A percentile compares a stretch with the other conserved stretches of the same genome.
Conservation (phyloP, 2,797 vertebrate species). For the Phoeniculus purpureus region DNA sequence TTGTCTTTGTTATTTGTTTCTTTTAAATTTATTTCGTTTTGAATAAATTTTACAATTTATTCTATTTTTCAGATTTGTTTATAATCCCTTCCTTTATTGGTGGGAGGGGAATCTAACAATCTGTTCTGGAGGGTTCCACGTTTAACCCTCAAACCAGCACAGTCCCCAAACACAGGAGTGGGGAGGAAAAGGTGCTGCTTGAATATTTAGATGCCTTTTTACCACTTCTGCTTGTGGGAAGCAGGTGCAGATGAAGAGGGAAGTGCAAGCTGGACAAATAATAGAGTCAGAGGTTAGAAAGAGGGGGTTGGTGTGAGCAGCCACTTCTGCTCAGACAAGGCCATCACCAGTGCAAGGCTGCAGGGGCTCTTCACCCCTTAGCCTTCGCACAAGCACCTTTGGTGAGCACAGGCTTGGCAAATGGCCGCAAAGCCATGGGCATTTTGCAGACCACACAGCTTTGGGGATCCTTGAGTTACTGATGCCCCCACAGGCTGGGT, state of each 20-base stretch:
- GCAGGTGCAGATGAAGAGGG: background rate
- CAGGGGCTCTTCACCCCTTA: background rate
- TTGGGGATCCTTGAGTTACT: rapidly evolving
- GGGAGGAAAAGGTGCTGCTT: background rate
- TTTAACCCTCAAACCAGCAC: no score
- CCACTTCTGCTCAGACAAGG: background rate
- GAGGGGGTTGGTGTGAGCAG: rapidly evolving
- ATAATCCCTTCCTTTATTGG: no score
- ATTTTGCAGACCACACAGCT: background rate
- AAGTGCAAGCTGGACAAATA: background rate
- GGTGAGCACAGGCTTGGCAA: background rate
- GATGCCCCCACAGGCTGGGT: background rate
- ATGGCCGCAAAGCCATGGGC: background rate
- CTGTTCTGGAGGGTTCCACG: no score
- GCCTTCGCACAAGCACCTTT: background rate
- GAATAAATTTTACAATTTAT: no score
- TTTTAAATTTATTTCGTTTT: no score
- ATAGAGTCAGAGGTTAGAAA: background rate
- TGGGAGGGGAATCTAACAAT: no score
- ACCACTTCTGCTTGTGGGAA: background rate
- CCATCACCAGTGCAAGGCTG: background rate
- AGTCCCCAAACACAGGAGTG: background rate
- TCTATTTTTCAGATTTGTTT: no score
- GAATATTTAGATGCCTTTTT: background rate
- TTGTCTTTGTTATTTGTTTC: no score